Evolutionary conservation across 2,113 vertebrate species (phyloP).

Genomic region (Nyctereutes procyonoides): DNA sequence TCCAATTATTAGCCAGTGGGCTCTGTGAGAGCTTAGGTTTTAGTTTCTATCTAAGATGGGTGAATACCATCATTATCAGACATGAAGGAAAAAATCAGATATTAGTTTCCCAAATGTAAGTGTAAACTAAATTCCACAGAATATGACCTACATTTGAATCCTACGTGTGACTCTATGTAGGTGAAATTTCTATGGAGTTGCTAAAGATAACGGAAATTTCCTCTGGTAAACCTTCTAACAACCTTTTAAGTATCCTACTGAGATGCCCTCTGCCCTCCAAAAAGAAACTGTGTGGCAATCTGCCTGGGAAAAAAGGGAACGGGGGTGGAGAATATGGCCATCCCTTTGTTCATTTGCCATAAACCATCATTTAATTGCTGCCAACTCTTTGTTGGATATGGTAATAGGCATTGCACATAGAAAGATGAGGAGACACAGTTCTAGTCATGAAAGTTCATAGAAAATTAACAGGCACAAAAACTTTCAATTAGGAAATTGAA

Average conservation of each 20-base stretch:
- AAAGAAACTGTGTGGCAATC: background rate
- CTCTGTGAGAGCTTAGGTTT: background rate
- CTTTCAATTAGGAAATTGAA: background rate
- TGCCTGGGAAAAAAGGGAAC: background rate
- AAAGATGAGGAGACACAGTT: background rate
- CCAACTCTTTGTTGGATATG: background rate
- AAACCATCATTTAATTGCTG: background rate
- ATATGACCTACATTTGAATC: background rate
- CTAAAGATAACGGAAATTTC: background rate
- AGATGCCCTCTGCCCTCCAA: background rate
- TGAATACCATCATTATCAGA: background rate
- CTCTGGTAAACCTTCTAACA: background rate
- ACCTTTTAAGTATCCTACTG: background rate
- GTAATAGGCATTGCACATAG: background rate
- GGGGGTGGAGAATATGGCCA: background rate
- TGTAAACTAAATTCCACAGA: background rate
- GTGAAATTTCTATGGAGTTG: background rate
- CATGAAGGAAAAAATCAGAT: background rate
- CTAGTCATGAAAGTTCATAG: background rate
- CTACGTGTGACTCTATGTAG: background rate
- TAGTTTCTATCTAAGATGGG: background rate
- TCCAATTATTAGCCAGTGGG: background rate
- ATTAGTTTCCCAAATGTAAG: background rate
- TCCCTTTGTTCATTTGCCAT: background rate
- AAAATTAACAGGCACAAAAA: background rate